phyloP scores from a whole-genome alignment of 2,888 invertebrate species.

The Chymomyza amoena region DNA sequence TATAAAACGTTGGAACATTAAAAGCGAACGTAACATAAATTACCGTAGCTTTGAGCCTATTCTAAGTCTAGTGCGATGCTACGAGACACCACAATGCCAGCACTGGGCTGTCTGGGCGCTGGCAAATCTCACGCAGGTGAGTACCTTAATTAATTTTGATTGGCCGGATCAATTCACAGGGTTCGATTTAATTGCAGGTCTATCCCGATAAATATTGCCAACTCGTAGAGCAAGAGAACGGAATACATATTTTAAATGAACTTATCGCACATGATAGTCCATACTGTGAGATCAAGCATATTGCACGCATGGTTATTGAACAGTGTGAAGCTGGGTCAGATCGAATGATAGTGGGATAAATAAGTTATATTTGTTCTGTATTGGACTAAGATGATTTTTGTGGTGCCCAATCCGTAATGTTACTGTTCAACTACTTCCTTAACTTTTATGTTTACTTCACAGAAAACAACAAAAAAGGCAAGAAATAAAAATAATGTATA shows the following conservation, averaged over 20 bases:
- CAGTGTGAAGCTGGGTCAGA: constrained; percentile 81
- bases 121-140: constrained; percentile 91
- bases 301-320: constrained; percentile 84
- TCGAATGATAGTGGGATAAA: constrained; percentile 75
- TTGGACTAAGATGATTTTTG: constrained; percentile 1
- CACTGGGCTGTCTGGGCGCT: constrained; percentile 99
- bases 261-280: constrained; percentile 83
- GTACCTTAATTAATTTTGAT: background rate
- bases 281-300: constrained; percentile 83
- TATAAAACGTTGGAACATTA: constrained; percentile 92
- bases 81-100: constrained; percentile 94
- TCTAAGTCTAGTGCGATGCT: constrained; percentile 87
- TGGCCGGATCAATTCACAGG: constrained; percentile 7
- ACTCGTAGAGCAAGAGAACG: constrained; percentile 92
- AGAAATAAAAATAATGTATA: constrained; percentile 28
- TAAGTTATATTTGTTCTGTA: constrained; percentile 28
- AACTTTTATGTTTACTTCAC: constrained; percentile 39
- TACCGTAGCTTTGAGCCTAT: constrained; percentile 98
- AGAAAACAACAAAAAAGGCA: constrained; percentile 13
- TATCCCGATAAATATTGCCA: constrained; percentile 92
- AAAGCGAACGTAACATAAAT: constrained; percentile 94
- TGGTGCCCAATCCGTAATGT: constrained; percentile 42
- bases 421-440: constrained; percentile 55
- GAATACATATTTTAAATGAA: constrained; percentile 85
- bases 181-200: constrained; percentile 79